Base-by-base conservation (phyloP, 2,113 vertebrate genomes). In the Myocastor coypus region DNA sequence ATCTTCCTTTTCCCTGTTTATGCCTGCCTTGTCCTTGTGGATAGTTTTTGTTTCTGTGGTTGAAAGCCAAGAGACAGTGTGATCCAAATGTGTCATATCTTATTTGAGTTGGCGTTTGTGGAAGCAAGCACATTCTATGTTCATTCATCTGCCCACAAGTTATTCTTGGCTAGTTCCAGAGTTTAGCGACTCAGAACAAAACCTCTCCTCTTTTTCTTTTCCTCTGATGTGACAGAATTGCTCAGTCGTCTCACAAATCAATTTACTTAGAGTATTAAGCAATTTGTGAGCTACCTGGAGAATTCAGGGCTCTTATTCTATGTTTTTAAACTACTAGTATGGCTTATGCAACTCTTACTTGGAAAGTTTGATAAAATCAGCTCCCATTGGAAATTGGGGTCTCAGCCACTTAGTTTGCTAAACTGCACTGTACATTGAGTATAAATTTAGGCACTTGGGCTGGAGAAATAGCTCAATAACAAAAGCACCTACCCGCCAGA, bases 51-150 rank as follows among this genome's bases (percentile, higher is more conserved):
- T 68, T 71, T 83, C 37, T 89, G 64, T 0, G 3, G 77, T 19
- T 64, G 89, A 91, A 80, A 90, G 50, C 77, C 30, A 73, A 57
- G 30, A 63, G 28, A 19, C 24, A 7, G 34, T 26, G 8, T 57
- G 10, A 57, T 87, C 83, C 88, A 83, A 81, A 26, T 81, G 34
- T 46, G 37, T 92, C 91, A 87, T 28, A 10, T 87, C 83, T 83
- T 63, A 89, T 78, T 46, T n/a, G 16, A 86, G 42, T 34, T 91
- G 83, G 55, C 42, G 28, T 64, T 61, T 75, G 50, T 57, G 52
- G 88, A 42, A 68, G 26, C 69, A 37, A 17, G n/a, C 83, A 69
- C 57, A 81, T 75, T 71, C 16, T 28, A 3, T 81, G 46, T 69
- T 89, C 85, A 30, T n/a, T 64, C 55, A 26, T 30, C 61, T 83